A percentile compares a stretch with the other conserved stretches of the same genome.
Evolutionary conservation across 2,797 vertebrate genomes (phyloP).

Genomic region (Taenioides sp.): DNA sequence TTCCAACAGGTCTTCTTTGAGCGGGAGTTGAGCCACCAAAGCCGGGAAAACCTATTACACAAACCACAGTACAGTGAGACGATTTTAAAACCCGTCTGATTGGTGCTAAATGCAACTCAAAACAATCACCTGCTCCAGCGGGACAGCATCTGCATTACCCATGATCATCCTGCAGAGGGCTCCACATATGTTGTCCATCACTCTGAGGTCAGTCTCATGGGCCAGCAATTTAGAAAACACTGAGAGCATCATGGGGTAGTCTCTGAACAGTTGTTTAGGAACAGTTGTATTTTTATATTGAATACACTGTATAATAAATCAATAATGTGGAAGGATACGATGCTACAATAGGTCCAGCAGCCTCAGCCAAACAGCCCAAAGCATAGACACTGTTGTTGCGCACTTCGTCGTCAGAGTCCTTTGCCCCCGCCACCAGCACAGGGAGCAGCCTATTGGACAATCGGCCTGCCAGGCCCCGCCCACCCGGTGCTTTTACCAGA

Average conservation of each 20-base stretch:
- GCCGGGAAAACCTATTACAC: constrained; percentile 82
- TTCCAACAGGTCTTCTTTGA: constrained; percentile 88
- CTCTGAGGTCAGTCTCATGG: constrained; percentile 79
- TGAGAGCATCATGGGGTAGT: constrained; percentile 86
- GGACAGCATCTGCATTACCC: constrained; percentile 76
- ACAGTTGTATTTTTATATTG: neutral
- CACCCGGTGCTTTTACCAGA: constrained; percentile 68
- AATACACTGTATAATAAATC: neutral
- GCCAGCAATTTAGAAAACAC: constrained; percentile 83
- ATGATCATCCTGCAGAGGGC: constrained; percentile 88
- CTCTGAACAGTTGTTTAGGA: constrained; percentile 74
- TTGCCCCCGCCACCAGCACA: constrained; percentile 74
- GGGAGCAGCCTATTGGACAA: constrained; percentile 83
- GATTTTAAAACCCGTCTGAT: neutral
- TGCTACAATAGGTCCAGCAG: constrained; percentile 76
- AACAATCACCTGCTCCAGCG: constrained; percentile 82
- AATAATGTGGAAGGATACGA: constrained; percentile 81
- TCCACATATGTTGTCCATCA: constrained; percentile 89
- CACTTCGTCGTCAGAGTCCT: constrained; percentile 83
- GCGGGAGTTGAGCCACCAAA: constrained; percentile 79
- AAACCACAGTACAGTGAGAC: neutral
- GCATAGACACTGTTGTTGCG: constrained; percentile 89
- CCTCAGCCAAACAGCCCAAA: constrained; percentile 84
- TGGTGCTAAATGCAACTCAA: neutral
- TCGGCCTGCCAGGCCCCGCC: constrained; percentile 72